These are phyloP conservation scores for Heliconius hewitsoni DNA, from an alignment of 1,140 invertebrate genomes.

Conservation along the genomic window DNA sequence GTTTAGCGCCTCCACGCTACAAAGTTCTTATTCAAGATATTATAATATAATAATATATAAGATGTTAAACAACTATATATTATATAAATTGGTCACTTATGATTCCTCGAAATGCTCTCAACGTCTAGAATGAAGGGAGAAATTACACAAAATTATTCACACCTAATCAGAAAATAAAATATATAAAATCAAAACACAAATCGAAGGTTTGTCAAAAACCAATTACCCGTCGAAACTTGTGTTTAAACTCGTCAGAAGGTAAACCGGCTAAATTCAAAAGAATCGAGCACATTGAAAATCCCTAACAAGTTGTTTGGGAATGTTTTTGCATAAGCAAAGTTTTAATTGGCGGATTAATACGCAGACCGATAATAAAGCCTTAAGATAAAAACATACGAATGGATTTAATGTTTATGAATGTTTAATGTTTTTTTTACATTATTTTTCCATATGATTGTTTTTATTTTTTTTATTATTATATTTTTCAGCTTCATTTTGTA, in stretches of 20 bases:
- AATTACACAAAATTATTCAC: no score
- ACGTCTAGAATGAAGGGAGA: no score
- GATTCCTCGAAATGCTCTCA: no score
- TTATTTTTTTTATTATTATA: background rate
- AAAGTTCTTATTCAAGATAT: no score
- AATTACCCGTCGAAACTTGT: conserved; percentile 21
- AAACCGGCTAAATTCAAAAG: conserved; percentile 48
- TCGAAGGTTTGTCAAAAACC: conserved; percentile 14
- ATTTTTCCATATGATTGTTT: background rate
- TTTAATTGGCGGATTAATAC: conserved; percentile 72
- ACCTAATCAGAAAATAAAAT: background rate
- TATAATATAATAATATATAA: no score
- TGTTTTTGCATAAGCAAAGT: conserved; percentile 64
- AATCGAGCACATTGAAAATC: conserved; percentile 51
- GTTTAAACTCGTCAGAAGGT: conserved; percentile 41
- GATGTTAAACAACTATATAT: no score
- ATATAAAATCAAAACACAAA: conserved; percentile 2
- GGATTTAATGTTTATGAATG: conserved; percentile 11
- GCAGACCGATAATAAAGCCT: conserved; percentile 52
- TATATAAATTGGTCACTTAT: no score
- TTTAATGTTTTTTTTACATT: background rate
- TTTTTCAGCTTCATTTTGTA: background rate
- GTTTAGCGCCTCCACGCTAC: no score
- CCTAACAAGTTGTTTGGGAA: conserved; percentile 58
- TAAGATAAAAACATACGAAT: conserved; percentile 40